phyloP scores from a whole-genome alignment of 2,888 invertebrate genomes.

The Euspilapteryx auroguttella region DNA sequence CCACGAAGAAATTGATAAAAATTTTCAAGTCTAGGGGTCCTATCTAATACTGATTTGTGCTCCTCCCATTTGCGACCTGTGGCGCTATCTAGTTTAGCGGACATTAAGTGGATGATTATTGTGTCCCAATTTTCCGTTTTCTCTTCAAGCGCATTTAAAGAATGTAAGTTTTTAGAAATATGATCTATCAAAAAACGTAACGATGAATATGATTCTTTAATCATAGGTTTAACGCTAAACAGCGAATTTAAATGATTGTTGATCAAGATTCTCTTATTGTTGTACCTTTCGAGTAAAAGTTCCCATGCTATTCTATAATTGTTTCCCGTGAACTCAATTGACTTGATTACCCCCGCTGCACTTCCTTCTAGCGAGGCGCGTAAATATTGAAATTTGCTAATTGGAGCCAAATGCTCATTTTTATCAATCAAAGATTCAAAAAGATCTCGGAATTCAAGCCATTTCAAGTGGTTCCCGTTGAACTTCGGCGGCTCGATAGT shows the following conservation, averaged over 20 bases:
- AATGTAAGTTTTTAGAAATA: background rate
- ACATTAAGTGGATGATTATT: constrained; percentile 4
- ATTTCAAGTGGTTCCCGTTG: background rate
- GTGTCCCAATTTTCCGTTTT: constrained; percentile 2
- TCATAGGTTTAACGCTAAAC: constrained; percentile 6
- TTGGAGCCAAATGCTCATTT: background rate
- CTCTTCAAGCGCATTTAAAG: background rate
- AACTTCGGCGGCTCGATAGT: too few relatives aligned
- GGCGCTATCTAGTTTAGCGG: constrained; percentile 3
- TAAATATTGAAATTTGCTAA: constrained; percentile 3
- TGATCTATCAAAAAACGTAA: background rate
- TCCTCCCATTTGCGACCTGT: constrained; percentile 6
- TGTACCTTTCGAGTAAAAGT: constrained; percentile 6
- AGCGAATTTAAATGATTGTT: constrained; percentile 7
- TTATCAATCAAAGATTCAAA: constrained; percentile 1
- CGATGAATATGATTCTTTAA: background rate
- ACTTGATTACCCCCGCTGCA: constrained; percentile 7
- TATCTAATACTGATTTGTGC: constrained; percentile 4
- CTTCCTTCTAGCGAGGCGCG: constrained; percentile 3
- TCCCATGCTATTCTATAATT: constrained; percentile 7
- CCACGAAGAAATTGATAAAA: too few relatives aligned
- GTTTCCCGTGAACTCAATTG: constrained; percentile 6
- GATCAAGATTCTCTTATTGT: constrained; percentile 7
- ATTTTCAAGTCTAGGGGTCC: too few relatives aligned
- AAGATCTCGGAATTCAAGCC: constrained; percentile 1